A percentile compares a stretch with the other conserved stretches of the same genome.
These are phyloP conservation scores for Gorsachius magnificus DNA, from an alignment of 2,797 vertebrate genomes.

Conservation along the genomic window DNA sequence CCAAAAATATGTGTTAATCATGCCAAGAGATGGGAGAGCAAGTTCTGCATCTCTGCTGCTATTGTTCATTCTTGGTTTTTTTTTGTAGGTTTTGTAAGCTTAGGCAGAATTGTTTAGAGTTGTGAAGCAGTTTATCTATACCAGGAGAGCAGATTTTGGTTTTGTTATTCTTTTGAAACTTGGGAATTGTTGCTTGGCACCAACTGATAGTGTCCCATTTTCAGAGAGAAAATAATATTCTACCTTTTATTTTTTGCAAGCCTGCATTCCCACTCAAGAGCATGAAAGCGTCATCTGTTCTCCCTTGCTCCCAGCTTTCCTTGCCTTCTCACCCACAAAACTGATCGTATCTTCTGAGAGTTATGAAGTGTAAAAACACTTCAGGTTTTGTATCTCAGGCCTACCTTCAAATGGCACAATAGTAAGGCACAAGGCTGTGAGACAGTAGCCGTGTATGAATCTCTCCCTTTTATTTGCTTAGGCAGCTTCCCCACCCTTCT, in stretches of 20 bases:
- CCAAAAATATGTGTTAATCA: background rate
- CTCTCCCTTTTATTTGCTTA: background rate
- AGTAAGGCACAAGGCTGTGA: background rate
- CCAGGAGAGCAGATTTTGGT: background rate
- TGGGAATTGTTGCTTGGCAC: background rate
- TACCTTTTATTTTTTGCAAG: background rate
- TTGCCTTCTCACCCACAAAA: background rate
- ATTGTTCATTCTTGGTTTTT: background rate
- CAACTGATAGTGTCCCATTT: background rate
- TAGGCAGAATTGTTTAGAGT: background rate
- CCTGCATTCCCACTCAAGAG: background rate
- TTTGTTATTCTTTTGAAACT: background rate
- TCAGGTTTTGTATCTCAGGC: background rate
- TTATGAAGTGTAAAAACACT: background rate
- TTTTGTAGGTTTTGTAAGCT: background rate
- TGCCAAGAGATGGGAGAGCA: background rate
- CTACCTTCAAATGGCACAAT: background rate
- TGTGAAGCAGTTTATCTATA: background rate
- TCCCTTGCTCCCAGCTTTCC: background rate
- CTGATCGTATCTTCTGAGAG: background rate
- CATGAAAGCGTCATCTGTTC: fast-evolving
- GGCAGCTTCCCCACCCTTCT: background rate
- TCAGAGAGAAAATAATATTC: background rate
- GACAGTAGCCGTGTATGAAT: background rate
- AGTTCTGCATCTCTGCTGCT: background rate